phyloP scores from a whole-genome alignment of 2,888 invertebrate species.

The Hedya salicella region DNA sequence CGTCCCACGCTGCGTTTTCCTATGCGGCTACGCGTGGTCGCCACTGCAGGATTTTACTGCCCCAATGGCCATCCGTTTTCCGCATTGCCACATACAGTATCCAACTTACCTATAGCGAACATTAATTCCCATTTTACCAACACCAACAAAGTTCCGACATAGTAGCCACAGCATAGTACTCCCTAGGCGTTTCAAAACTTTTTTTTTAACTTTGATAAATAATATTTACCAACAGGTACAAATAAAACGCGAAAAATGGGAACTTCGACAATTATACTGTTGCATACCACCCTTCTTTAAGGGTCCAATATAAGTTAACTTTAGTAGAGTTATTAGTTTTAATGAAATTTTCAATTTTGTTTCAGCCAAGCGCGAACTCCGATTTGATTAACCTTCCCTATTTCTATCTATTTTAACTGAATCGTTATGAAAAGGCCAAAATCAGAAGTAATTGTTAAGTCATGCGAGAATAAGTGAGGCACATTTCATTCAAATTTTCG shows the following conservation, averaged over 20 bases:
- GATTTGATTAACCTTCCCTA: conserved; percentile 21
- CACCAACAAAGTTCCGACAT: neutral
- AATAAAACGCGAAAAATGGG: neutral
- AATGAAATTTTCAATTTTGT: conserved; percentile 35
- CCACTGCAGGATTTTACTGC: no score
- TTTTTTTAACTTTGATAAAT: neutral
- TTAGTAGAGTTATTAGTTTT: conserved; percentile 22
- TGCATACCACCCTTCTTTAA: conserved; percentile 25
- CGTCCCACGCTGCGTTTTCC: no score
- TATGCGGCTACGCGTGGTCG: no score
- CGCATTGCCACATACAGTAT: no score
- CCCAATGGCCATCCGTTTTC: no score
- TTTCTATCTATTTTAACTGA: conserved; percentile 7
- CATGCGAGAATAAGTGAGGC: neutral
- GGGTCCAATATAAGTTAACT: neutral
- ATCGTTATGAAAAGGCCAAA: neutral
- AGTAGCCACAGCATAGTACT: neutral
- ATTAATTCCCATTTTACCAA: neutral
- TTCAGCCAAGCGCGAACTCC: conserved; percentile 3
- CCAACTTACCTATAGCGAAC: no score
- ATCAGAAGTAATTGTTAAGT: neutral
- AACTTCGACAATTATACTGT: neutral
- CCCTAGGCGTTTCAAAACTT: neutral
- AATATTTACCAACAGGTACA: neutral
- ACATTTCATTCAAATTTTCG: neutral